A percentile compares a stretch with the other conserved stretches of the same genome.
Evolutionary conservation across 2,888 invertebrate species (phyloP).

Genomic region (Drosophila monieri): DNA sequence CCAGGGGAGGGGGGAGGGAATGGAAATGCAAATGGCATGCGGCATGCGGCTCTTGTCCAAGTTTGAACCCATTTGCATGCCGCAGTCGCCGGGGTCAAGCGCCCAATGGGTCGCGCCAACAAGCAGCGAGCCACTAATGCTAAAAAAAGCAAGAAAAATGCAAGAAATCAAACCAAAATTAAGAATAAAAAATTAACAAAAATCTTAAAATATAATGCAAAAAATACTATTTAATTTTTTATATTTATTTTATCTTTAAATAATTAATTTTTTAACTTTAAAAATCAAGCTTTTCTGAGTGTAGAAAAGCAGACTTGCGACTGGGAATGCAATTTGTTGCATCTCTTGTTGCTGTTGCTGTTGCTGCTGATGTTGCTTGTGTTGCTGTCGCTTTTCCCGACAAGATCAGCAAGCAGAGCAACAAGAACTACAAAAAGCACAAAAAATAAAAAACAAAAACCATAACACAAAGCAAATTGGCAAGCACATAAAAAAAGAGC

Average conservation of each 20-base stretch:
- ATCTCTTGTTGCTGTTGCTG: conserved; percentile 16
- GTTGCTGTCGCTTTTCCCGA: conserved; percentile 20
- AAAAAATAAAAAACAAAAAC: conserved; percentile 40
- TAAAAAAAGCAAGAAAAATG: neutral
- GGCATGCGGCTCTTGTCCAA: conserved; percentile 22
- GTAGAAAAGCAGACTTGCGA: conserved; percentile 3
- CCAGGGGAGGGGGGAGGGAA: conserved; percentile 37
- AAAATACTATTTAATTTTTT: neutral
- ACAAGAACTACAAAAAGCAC: conserved; percentile 17
- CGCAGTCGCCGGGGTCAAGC: conserved; percentile 57
- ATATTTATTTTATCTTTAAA: neutral
- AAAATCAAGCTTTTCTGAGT: neutral
- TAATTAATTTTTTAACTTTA: neutral
- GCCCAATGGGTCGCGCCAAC: conserved; percentile 31
- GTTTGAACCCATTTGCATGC: conserved; percentile 70
- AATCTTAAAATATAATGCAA: neutral
- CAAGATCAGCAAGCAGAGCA: conserved; percentile 38
- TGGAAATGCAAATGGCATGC: conserved; percentile 30
- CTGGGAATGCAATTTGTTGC: conserved; percentile 41
- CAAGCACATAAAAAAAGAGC: conserved; percentile 29
- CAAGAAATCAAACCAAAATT: conserved; percentile 1
- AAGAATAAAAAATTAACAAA: neutral
- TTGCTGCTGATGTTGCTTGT: conserved; percentile 5
- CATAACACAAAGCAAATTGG: conserved; percentile 52
- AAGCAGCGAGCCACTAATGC: conserved; percentile 34